Evolutionary conservation across 2,888 invertebrate genomes (phyloP).

Genomic region (Drosophila dives): DNA sequence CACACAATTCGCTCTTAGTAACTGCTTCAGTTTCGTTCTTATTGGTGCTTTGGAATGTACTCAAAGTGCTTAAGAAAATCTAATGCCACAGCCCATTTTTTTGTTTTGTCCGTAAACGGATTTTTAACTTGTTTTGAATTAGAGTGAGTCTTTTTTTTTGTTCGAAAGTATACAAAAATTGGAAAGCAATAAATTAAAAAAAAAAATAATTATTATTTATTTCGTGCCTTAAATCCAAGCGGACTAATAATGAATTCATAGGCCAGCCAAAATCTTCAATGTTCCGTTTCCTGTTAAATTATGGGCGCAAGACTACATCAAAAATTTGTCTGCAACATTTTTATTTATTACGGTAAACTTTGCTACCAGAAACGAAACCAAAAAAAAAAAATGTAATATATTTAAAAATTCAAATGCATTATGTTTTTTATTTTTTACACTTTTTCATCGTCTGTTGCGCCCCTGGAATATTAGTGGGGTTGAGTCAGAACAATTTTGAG

Average conservation of each 20-base stretch:
- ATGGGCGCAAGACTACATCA: constrained; percentile 20
- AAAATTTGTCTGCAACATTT: constrained; percentile 42
- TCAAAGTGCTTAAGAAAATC: constrained; percentile 20
- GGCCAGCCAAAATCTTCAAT: background rate
- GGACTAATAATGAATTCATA: constrained; percentile 25
- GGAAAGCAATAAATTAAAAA: background rate
- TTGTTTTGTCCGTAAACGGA: constrained; percentile 3
- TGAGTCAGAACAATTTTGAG: constrained; percentile 5
- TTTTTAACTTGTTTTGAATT: background rate
- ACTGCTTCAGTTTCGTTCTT: constrained; percentile 30
- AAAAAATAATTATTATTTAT: background rate
- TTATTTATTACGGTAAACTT: constrained; percentile 66
- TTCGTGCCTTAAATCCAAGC: background rate
- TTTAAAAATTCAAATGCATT: constrained; percentile 63
- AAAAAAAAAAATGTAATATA: constrained; percentile 13
- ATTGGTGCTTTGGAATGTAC: constrained; percentile 52
- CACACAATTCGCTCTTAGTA: constrained; percentile 28
- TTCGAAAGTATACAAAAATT: background rate
- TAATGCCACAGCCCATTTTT: constrained; percentile 55
- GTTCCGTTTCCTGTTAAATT: constrained; percentile 9
- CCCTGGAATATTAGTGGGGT: constrained; percentile 28
- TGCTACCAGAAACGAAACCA: background rate
- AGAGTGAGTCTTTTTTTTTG: background rate
- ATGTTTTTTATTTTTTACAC: constrained; percentile 2
- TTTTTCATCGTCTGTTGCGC: constrained; percentile 19